Conservation (phyloP, 2,888 invertebrate genomes). For the Nephrotoma flavescens region DNA sequence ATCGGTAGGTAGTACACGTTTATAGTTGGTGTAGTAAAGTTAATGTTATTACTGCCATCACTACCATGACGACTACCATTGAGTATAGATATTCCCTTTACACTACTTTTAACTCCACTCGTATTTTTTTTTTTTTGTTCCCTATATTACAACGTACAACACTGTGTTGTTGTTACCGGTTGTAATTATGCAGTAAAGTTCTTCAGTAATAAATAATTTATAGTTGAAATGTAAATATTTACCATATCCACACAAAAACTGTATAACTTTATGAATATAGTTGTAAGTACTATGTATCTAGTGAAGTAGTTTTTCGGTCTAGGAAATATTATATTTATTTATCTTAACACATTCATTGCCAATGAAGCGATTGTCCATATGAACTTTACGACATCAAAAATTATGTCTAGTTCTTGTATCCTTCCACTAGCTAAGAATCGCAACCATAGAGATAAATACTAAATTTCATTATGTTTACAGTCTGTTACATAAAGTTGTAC, state of each 20-base stretch:
- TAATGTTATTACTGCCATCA: background rate
- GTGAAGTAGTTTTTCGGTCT: background rate
- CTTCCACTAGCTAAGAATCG: too few species aligned
- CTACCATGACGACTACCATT: background rate
- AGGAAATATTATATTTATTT: background rate
- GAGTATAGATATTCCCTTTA: background rate
- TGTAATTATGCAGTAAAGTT: background rate
- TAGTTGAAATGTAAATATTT: background rate
- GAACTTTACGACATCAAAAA: too few species aligned
- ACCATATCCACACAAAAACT: background rate
- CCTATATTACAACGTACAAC: background rate
- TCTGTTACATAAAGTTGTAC: background rate
- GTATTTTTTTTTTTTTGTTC: background rate
- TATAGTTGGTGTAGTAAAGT: background rate
- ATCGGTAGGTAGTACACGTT: background rate
- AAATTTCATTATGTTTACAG: background rate
- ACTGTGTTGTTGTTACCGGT: background rate
- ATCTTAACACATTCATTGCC: background rate
- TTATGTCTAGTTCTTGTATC: too few species aligned
- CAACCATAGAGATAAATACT: too few species aligned
- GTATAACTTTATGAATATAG: background rate
- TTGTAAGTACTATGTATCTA: background rate
- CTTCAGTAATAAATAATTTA: background rate
- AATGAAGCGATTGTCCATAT: background rate
- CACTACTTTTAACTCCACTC: background rate